Base-by-base conservation (phyloP, 2,113 vertebrate species). In the Mesocricetus auratus region DNA sequence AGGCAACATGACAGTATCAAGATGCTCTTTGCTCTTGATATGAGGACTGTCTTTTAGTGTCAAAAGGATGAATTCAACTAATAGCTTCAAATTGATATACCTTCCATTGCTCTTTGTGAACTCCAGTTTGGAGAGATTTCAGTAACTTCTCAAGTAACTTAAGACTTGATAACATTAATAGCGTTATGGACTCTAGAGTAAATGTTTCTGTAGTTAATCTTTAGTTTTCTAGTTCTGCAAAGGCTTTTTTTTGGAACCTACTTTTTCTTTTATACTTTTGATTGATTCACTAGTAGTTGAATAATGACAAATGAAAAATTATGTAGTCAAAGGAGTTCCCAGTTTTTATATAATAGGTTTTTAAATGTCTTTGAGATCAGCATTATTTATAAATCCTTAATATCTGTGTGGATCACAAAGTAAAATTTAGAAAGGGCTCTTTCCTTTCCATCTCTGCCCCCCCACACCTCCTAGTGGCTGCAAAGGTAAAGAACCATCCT, bases 211-310 rank as follows among this genome's bases (percentile, higher is more conserved):
- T 12, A 66, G 21, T 64, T 90, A 64, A 50, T 47, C 8, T 90
- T 88, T 13, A 12, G 12, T 58, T 56, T 85, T 88, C 64, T 71
- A 47, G 73, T 87, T 24, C 87, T 91, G 87, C 15, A 86, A 96
- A 81, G 9, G 66, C 12, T 81, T 92, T 92, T 56, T 83, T 86
- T 96, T 86, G 56, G 56, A 95, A 89, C 26, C 5, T 92, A 74
- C 11, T 64, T 68, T 78, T 93, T 88, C 58, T 81, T 81, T 91
- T 56, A 31, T 16, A 91, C 11, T 50, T 45, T 69, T 0, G 0
- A 85, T 17, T 62, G 58, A 78, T 29, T 17, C 10, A n/a, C 42
- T 21, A 33, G 31, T 78, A 77, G 21, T 73, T 91, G 69, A 77
- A 86, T 74, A 89, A 85, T 88, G 69, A 68, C 19, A 85, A 78